These are phyloP conservation scores for Stramonita haemastoma DNA, from an alignment of 2,888 invertebrate genomes.

Conservation along the genomic window DNA sequence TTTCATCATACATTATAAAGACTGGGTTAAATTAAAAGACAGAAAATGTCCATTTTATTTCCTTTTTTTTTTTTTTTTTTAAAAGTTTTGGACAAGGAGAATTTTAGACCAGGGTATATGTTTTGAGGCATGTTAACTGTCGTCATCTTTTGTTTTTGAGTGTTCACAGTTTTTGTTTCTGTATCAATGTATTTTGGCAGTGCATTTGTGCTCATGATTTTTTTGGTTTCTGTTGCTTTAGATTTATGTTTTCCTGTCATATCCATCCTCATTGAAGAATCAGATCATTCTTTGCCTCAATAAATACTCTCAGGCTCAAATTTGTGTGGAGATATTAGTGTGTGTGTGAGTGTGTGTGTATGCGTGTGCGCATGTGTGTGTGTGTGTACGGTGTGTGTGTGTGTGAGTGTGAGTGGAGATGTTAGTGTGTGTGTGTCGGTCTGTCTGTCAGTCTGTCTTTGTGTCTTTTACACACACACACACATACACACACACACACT, in stretches of 20 bases:
- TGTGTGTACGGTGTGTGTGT: no score
- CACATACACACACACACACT: no score
- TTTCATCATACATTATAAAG: no score
- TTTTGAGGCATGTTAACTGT: constrained; percentile 20
- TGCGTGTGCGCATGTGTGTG: no score
- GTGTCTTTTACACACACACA: no score
- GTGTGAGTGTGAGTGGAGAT: no score
- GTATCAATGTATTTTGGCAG: background rate
- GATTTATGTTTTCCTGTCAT: constrained; percentile 31
- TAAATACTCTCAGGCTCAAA: constrained; percentile 45
- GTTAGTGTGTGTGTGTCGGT: no score
- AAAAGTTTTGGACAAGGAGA: background rate
- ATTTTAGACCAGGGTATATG: background rate
- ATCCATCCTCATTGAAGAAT: constrained; percentile 39
- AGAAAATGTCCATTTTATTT: no score
- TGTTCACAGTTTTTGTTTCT: constrained; percentile 2
- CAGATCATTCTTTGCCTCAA: constrained; percentile 44
- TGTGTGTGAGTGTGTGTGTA: constrained; percentile 14
- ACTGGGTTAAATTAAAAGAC: no score
- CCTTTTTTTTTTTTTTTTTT: no score
- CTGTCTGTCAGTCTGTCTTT: no score
- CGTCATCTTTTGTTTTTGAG: constrained; percentile 4
- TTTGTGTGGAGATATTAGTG: background rate
- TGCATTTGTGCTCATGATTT: constrained; percentile 28
- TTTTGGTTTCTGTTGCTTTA: constrained; percentile 9